A percentile compares a stretch with the other conserved stretches of the same genome.
Conservation (phyloP, 2,888 invertebrate genomes). For the Cerastis leucographa region DNA sequence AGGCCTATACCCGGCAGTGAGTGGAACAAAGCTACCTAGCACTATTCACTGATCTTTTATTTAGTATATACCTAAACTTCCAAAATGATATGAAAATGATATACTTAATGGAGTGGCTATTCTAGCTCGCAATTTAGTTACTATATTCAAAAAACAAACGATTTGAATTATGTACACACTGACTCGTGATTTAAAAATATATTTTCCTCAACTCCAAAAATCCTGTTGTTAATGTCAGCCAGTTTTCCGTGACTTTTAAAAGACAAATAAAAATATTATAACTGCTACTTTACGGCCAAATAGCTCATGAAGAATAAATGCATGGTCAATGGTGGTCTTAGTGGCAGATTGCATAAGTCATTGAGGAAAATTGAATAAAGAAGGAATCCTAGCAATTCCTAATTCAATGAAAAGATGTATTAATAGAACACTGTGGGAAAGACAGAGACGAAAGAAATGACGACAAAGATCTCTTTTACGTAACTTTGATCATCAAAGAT, state of each 20-base stretch:
- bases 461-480: not conserved
- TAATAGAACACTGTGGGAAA: not conserved
- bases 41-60: not conserved
- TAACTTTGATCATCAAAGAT: not conserved
- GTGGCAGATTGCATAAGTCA: not conserved
- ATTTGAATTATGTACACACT: not conserved
- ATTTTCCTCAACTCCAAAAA: conserved; percentile 15
- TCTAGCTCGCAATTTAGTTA: not conserved
- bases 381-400: not conserved
- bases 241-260: not conserved
- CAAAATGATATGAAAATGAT: not conserved
- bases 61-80: not conserved
- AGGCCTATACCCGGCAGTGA: not conserved
- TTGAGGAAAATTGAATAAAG: not conserved
- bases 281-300: not conserved
- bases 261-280: not conserved
- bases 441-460: not conserved
- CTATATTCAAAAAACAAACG: not conserved
- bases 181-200: not conserved
- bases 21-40: not conserved
- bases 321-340: too few relatives aligned
- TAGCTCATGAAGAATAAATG: not conserved
- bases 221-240: not conserved
- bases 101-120: not conserved
- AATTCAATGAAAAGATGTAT: not conserved